These are phyloP conservation scores for Sandelia bainsii DNA, from an alignment of 2,797 vertebrate species.

Conservation along the genomic window DNA sequence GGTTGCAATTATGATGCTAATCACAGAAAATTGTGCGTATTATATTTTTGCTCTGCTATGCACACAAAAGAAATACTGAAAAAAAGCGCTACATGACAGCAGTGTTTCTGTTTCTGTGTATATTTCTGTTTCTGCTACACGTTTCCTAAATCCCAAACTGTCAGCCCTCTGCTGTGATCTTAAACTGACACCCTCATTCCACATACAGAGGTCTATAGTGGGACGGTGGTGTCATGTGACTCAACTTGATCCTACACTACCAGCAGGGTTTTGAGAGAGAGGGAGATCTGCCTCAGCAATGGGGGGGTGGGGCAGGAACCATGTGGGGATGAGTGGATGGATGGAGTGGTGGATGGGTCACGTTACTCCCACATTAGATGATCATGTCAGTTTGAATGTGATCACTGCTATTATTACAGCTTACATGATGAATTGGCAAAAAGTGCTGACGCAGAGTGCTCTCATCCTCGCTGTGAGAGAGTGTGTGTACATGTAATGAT, in stretches of 20 bases:
- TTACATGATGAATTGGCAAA: constrained; percentile 61
- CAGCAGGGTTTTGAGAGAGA: constrained; percentile 36
- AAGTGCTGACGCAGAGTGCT: constrained; percentile 68
- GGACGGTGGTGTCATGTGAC: constrained; percentile 64
- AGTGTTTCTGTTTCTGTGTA: constrained; percentile 43
- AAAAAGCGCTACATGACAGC: constrained; percentile 46
- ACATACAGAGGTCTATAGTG: constrained; percentile 52
- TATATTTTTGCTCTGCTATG: constrained; percentile 41
- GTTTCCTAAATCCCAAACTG: constrained; percentile 27
- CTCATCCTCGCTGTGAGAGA: constrained; percentile 35
- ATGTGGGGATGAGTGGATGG: constrained; percentile 36
- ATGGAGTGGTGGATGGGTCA: constrained; percentile 45
- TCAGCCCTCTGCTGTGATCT: constrained; percentile 24
- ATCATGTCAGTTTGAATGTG: constrained; percentile 62
- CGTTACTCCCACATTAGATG: constrained; percentile 54
- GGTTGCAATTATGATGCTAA: constrained; percentile 42
- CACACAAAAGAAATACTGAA: constrained; percentile 35
- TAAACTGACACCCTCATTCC: constrained; percentile 24
- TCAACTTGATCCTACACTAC: constrained; percentile 52
- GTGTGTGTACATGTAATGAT: constrained; percentile 30
- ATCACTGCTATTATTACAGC: constrained; percentile 70
- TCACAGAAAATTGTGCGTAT: constrained; percentile 46
- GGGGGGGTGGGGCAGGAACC: not conserved
- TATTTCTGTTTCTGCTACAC: constrained; percentile 50
- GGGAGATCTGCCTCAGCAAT: constrained; percentile 34